Evolutionary conservation across 2,888 invertebrate species (phyloP).

Genomic region (Chymomyza amoena): DNA sequence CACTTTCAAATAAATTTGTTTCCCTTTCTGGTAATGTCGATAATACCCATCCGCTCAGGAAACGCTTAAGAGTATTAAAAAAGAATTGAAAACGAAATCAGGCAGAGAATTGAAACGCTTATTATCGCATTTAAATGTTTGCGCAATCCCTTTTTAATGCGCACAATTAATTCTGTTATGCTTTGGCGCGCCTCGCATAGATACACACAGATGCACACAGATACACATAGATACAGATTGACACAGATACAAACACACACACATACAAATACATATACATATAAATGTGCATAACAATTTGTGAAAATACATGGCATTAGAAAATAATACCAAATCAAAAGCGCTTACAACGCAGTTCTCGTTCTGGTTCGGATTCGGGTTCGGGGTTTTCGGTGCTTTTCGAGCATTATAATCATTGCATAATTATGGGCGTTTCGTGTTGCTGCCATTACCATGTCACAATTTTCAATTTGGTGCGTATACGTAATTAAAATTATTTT

Average conservation of each 20-base stretch:
- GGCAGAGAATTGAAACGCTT: constrained; percentile 52
- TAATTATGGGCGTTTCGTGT: constrained; percentile 55
- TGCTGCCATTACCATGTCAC: constrained; percentile 35
- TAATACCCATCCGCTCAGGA: not conserved
- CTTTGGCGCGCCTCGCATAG: constrained; percentile 65
- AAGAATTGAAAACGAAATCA: not conserved
- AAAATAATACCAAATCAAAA: constrained; percentile 40
- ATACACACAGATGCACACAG: not conserved
- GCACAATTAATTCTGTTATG: constrained; percentile 70
- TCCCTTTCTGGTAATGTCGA: not conserved
- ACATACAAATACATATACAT: not conserved
- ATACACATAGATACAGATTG: not conserved
- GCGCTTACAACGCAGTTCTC: not conserved
- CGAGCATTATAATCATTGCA: constrained; percentile 49
- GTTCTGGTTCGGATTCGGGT: constrained; percentile 4
- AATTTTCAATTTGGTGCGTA: constrained; percentile 49
- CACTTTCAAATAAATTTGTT: too few species aligned
- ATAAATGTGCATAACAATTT: constrained; percentile 42
- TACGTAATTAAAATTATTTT: constrained; percentile 72
- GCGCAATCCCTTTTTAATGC: constrained; percentile 65
- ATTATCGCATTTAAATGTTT: constrained; percentile 48
- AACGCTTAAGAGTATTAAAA: not conserved
- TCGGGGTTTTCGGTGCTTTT: constrained; percentile 21
- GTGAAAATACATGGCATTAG: constrained; percentile 57
- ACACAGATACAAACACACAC: not conserved